Evolutionary conservation across 2,888 invertebrate genomes (phyloP), one percentile per base, ranked within the genome.

Genomic region (Thera britannica): DNA sequence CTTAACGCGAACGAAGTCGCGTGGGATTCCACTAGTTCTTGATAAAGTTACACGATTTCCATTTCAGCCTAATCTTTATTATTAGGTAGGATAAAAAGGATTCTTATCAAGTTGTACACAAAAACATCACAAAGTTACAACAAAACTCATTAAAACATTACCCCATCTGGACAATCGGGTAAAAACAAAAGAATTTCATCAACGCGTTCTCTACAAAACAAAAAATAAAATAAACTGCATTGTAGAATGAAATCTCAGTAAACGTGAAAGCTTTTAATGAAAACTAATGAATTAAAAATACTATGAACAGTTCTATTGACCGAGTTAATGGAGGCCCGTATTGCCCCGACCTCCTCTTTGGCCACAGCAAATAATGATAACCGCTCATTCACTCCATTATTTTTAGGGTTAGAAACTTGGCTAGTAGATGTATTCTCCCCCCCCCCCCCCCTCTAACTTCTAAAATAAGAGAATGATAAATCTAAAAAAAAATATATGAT

Each of bases 281-380:
- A 75, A 72, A 71, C 65, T 73, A 74, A 77, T 76, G 72, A 75
- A 70, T 65, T 67, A 72, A 72, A 73, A 72, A 64, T 59, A 69
- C 70, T 68, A 71, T 64, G 70, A 71, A 67, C 65, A 71, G 59
- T 62, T 68, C 61, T 77, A 78, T 79, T 76, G 76, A 76, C 75
- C 65, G 70, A 72, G 68, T 76, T 77, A 79, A 79, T 75, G 74
- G 67, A 68, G 71, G 64, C 60, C 68, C 62, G 57, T 63, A 59
- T 58, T 63, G 65, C 67, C 49, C 62, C 62, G 58, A 58, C 63
- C 66, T 65, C 65, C 68, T 49, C 67, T 72, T 68, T 62, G 68
- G 41, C 55, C 44, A 57, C 60, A 68, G 68, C 52, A 60, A 8
- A 52, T 62, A 12, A 2, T 23, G 6, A 3, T 7, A 34, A 65